These are phyloP conservation scores for Eurystomus gularis DNA, from an alignment of 2,113 vertebrate genomes.

Conservation along the genomic window DNA sequence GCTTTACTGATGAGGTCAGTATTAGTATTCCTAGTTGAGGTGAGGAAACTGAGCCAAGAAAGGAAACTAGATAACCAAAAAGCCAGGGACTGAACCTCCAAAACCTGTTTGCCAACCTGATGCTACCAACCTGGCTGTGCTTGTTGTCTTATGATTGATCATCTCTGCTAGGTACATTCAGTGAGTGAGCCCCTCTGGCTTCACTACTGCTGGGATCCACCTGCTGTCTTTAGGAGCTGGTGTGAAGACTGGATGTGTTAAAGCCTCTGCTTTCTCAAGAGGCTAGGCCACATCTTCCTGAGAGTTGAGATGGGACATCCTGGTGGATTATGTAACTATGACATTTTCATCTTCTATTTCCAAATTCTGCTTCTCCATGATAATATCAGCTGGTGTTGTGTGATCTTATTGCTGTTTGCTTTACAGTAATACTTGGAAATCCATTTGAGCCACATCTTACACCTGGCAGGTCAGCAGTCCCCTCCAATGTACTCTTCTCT, in stretches of 20 bases:
- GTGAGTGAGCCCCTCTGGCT: not conserved
- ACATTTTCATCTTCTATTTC: not conserved
- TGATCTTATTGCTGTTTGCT: not conserved
- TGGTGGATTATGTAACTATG: not conserved
- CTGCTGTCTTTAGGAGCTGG: not conserved
- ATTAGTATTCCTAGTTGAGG: not conserved
- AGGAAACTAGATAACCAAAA: not conserved
- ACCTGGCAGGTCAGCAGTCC: not conserved
- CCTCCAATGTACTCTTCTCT: not conserved
- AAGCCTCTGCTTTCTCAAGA: not conserved
- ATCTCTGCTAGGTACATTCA: not conserved
- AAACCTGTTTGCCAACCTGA: not conserved
- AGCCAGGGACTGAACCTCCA: not conserved
- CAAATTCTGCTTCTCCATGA: not conserved
- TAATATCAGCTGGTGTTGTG: rapidly evolving
- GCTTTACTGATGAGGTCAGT: not conserved
- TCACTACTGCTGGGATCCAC: not conserved
- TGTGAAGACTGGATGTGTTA: not conserved
- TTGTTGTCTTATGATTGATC: not conserved
- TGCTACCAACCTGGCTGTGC: not conserved
- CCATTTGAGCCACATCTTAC: not conserved
- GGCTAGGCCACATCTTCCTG: not conserved
- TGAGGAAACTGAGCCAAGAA: not conserved
- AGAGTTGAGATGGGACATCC: not conserved
- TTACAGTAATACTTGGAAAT: not conserved